Conservation (phyloP, 2,888 invertebrate species). For the Entomobrya proxima region DNA sequence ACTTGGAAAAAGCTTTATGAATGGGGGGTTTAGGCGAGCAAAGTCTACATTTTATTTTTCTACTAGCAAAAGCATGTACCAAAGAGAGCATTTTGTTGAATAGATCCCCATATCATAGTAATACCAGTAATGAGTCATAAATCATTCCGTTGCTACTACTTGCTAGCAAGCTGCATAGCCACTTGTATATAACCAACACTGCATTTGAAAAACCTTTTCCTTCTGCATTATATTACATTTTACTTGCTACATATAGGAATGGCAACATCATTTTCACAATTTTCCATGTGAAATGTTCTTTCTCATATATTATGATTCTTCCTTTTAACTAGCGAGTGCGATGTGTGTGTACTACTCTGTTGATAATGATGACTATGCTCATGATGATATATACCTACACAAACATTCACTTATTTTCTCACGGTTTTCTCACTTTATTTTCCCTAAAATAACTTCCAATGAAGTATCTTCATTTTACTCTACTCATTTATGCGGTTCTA, state of each 20-base stretch:
- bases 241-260: too few relatives aligned
- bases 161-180: neutral
- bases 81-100: constrained; percentile 56
- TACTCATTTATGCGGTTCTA: constrained; percentile 2
- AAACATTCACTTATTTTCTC: constrained; percentile 37
- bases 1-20: neutral
- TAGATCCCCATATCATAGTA: constrained; percentile 66
- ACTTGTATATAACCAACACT: too few relatives aligned
- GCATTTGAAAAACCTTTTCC: too few relatives aligned
- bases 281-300: too few relatives aligned
- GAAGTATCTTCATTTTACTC: constrained; percentile 29
- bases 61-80: neutral
- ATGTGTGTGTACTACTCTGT: neutral
- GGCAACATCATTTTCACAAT: too few relatives aligned
- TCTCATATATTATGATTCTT: too few relatives aligned
- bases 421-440: constrained; percentile 47
- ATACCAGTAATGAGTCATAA: constrained; percentile 71
- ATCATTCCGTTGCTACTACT: constrained; percentile 65
- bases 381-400: constrained; percentile 26
- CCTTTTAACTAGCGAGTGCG: too few relatives aligned
- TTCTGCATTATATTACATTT: too few relatives aligned
- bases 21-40: neutral
- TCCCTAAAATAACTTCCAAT: constrained; percentile 39
- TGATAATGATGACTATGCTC: constrained; percentile 20
- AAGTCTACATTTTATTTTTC: neutral